Conservation (phyloP, 2,888 invertebrate genomes). For the Cecidostiba fungosa region DNA sequence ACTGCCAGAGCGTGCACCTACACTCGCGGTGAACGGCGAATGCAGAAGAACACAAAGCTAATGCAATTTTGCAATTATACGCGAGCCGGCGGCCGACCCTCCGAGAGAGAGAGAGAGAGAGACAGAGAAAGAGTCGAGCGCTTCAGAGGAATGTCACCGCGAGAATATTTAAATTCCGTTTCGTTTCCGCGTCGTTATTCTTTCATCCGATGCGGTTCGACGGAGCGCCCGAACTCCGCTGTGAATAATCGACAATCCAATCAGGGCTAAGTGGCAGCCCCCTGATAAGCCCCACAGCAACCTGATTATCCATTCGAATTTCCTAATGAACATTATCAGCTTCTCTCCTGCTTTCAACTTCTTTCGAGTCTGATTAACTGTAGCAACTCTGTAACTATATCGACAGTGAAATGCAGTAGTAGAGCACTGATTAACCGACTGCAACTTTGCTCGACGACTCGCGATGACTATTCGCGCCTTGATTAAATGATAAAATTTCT, state of each 20-base stretch:
- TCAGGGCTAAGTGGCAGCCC: slow-evolving; percentile 65
- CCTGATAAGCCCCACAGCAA: slow-evolving; percentile 16
- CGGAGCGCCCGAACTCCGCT: slow-evolving; percentile 51
- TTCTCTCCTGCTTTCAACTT: slow-evolving; percentile 11
- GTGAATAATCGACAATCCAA: slow-evolving; percentile 76
- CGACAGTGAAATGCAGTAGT: not conserved
- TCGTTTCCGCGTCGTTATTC: slow-evolving; percentile 75
- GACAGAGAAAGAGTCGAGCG: not conserved
- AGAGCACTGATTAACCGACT: not conserved
- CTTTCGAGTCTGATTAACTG: not conserved
- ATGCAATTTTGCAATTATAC: slow-evolving; percentile 78
- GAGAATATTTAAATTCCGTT: slow-evolving; percentile 75
- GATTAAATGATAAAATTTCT: not conserved
- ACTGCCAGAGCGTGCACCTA: slow-evolving; percentile 58
- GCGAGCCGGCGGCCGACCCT: slow-evolving; percentile 64
- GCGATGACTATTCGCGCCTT: too few relatives aligned
- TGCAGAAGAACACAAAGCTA: slow-evolving; percentile 77
- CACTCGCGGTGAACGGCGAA: slow-evolving; percentile 67
- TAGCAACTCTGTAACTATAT: not conserved
- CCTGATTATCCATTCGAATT: slow-evolving; percentile 30
- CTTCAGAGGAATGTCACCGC: slow-evolving; percentile 63
- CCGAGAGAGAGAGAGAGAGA: not conserved
- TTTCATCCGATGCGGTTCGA: slow-evolving; percentile 47
- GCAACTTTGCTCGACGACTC: not conserved
- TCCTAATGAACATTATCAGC: slow-evolving; percentile 29